Percentiles rank a stretch among this genome's conserved stretches.
These are phyloP conservation scores for Amphiura filiformis DNA, from an alignment of 35 echinoderm and acorn worm species.

Conservation along the genomic window DNA sequence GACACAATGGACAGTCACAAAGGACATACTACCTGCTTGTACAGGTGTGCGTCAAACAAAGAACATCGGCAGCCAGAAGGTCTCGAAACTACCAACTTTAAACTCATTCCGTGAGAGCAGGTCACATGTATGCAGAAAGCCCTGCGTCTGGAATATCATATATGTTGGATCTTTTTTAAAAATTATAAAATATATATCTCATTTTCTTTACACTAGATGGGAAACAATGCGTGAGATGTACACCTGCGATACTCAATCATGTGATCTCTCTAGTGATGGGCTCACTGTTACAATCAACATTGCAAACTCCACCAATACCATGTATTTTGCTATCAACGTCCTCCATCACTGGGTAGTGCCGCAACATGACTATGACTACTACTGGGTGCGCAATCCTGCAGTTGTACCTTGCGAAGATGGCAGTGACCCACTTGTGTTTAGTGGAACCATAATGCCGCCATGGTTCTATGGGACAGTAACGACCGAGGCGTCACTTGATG, in stretches of 20 bases:
- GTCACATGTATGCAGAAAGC: too few species aligned
- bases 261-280: conserved; percentile 40
- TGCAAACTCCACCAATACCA: conserved; percentile 18
- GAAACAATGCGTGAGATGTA: conserved; percentile 30
- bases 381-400: conserved; percentile 45
- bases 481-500: conserved; percentile 11
- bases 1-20: too few species aligned
- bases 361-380: conserved; percentile 67
- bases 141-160: too few species aligned
- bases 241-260: conserved; percentile 49
- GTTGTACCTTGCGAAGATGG: conserved; percentile 7
- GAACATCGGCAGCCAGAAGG: too few species aligned
- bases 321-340: conserved; percentile 71
- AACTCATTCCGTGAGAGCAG: too few species aligned
- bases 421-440: background rate
- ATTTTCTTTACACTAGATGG: too few species aligned
- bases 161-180: too few species aligned
- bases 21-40: too few species aligned
- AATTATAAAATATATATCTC: too few species aligned
- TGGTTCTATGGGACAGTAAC: conserved; percentile 78
- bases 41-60: too few species aligned
- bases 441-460: conserved; percentile 42
- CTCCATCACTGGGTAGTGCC: conserved; percentile 62
- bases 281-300: conserved; percentile 49
- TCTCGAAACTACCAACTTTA: too few species aligned